Base-by-base conservation (phyloP, 1,140 invertebrate species). In the Cotesia chilonis region DNA sequence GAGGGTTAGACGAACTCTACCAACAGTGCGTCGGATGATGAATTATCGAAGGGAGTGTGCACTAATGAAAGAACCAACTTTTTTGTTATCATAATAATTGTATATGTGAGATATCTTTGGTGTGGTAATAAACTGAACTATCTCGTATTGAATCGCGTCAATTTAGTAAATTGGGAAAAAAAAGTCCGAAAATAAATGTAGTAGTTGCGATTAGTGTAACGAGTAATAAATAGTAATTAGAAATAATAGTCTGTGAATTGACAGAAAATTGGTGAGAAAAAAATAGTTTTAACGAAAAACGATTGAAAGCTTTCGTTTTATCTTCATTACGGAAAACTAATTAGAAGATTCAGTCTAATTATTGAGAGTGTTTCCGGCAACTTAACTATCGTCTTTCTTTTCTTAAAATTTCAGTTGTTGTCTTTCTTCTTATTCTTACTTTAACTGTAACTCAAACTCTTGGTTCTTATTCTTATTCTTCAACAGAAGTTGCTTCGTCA, bases 11-110 rank as follows among this genome's bases (percentile, higher is more conserved):
- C 79, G 81, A 79, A 77, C 76, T 71, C 77, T 75, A 54, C 75
- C 55, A 73, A 72, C 74, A 70, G 70, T 78, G 80, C 79, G 79
- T 76, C 77, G 83, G 83, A 85, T 85, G 83, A 85, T 84, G 84
- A 85, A 84, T 85, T 83, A 76, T 76, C 76, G 60, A 63, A 37
- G 36, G 28, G 36, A 65, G 36, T 12, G 68, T 72, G 73, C 67
- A 75, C 79, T 77, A 84, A 81, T 81, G 79, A 83, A 83, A 83
- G 79, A 75, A 76, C 75, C 81, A 81, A 80, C 80, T 84, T 83
- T 85, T 78, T 76, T 77, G 76, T 77, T 76, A 79, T 76, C 79
- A 82, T 85, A 83, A 77, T 79, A 28, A 70, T 57, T 51, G 70
- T 35, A 70, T 14, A 9, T 47, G 28, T 28, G 28, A 28, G 28